A percentile compares a stretch with the other conserved stretches of the same genome.
Conservation (phyloP, 1,140 invertebrate species). For the Hylaeus anthracinus region DNA sequence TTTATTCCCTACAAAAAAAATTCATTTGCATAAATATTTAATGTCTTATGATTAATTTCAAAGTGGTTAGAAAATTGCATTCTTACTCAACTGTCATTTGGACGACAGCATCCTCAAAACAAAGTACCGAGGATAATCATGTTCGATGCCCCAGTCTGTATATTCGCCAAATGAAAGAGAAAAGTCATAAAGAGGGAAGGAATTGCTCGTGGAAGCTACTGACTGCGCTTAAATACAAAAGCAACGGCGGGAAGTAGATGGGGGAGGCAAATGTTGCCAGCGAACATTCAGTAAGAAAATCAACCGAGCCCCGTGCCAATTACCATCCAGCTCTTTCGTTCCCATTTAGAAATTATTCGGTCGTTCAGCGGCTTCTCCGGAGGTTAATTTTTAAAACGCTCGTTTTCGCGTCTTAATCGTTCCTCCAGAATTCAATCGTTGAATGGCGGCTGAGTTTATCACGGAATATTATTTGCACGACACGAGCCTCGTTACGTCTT, state of each 20-base stretch:
- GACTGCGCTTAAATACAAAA: conserved; percentile 18
- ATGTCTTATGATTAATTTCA: no score
- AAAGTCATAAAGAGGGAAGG: not conserved
- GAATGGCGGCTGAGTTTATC: not conserved
- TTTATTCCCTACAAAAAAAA: no score
- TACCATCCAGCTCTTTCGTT: conserved; percentile 21
- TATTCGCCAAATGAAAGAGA: not conserved
- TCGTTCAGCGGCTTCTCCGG: no score
- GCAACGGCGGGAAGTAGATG: conserved; percentile 6
- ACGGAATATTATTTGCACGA: not conserved
- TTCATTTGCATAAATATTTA: no score
- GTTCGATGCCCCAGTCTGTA: no score
- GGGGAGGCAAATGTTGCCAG: conserved; percentile 9
- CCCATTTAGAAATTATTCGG: conserved; percentile 26
- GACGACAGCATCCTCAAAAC: no score
- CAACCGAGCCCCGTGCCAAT: conserved; percentile 19
- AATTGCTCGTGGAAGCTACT: conserved; percentile 13
- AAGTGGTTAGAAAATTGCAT: no score
- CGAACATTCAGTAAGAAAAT: conserved; percentile 20
- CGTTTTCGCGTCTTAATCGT: not conserved
- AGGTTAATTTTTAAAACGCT: conserved; percentile 15
- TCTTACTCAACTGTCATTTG: no score
- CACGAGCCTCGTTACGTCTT: not conserved
- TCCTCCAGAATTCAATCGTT: not conserved
- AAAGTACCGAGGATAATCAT: no score